phyloP scores from a whole-genome alignment of 53 echinoderm and acorn worm genomes.

The Stichopus horrens region DNA sequence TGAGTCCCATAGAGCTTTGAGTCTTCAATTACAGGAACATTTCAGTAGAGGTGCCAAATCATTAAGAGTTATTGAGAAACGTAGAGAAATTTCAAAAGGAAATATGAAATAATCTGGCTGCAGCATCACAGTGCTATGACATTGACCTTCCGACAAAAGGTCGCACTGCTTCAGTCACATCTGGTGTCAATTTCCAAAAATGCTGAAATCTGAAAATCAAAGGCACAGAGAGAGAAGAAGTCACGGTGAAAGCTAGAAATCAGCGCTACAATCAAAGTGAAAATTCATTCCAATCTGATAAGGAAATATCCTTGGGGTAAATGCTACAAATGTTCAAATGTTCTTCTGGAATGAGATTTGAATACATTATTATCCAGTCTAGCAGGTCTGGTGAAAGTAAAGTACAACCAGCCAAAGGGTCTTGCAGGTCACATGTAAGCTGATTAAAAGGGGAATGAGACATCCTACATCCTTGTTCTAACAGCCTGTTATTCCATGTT shows the following conservation, averaged over 20 bases:
- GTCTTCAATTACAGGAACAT: constrained; percentile 1
- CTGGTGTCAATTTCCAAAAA: not conserved
- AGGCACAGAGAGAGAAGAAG: not conserved
- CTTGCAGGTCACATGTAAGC: not conserved
- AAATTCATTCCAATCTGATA: not conserved
- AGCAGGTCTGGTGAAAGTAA: not conserved
- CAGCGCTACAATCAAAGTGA: not conserved
- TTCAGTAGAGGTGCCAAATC: not conserved
- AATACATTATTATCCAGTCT: not conserved
- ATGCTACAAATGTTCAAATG: not conserved
- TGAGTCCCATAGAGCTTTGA: not conserved
- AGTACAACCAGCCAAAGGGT: not conserved
- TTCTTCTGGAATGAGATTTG: not conserved
- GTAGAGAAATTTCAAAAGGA: not conserved
- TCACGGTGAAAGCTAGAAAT: not conserved
- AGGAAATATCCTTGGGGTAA: constrained; percentile 6
- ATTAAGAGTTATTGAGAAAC: not conserved
- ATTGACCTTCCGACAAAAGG: not conserved
- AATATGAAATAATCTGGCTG: not conserved
- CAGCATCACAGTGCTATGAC: not conserved
- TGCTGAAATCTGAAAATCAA: not conserved
- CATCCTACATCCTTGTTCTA: too few relatives aligned
- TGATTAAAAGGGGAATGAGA: too few relatives aligned
- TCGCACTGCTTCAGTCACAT: not conserved
- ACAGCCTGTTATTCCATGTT: too few relatives aligned